Base-by-base conservation (phyloP, 2,888 invertebrate species). In the Elysia crispata region DNA sequence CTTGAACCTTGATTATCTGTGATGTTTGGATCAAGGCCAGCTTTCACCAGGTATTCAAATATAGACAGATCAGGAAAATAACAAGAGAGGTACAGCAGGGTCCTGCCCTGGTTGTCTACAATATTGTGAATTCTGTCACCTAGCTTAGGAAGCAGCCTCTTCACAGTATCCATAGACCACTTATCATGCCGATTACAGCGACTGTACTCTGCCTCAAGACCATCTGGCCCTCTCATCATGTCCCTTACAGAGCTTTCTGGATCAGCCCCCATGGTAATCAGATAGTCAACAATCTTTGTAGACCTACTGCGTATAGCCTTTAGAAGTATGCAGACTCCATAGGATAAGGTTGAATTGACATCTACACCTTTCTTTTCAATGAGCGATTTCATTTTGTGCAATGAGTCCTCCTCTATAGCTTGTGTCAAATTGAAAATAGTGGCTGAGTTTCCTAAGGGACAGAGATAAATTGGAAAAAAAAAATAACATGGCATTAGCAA, bases 221-320 rank as follows among this genome's bases (percentile, higher is more conserved):
- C 76, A 76, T 80, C 54, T 3, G 70, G 80, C 30, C 76, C 30
- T 62, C 76, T 80, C 80, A 80, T 80, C 72, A 80, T 50, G 50
- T 80, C 76, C 1, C 50, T 41, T 1, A 80, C 50, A 72, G 80
- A 76, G 33, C 76, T 72, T 41, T 76, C 80, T 30, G 76, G 72
- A 33, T 80, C 80, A 0, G 80, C 80, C 25, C 80, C 80, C 15
- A 72, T 70, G 18, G 31, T 33, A 11, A 80, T 72, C 0, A 80
- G 62, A 60, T 80, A 80, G 13, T 80, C 76, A 15, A 73, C 76
- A 64, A 80, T 23, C 33, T 66, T 76, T n/a, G 33, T 64, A 50
- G 80, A 70, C 1, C 73, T 49, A 57, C 80, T 64, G n/a, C 80
- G 60, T 1, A 80, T 76, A 6, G 80, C 80, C 23, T 80, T 80